A percentile compares a stretch with the other conserved stretches of the same genome.
Conservation (phyloP, 2,113 vertebrate species). For the Paramormyrops kingsleyae region DNA sequence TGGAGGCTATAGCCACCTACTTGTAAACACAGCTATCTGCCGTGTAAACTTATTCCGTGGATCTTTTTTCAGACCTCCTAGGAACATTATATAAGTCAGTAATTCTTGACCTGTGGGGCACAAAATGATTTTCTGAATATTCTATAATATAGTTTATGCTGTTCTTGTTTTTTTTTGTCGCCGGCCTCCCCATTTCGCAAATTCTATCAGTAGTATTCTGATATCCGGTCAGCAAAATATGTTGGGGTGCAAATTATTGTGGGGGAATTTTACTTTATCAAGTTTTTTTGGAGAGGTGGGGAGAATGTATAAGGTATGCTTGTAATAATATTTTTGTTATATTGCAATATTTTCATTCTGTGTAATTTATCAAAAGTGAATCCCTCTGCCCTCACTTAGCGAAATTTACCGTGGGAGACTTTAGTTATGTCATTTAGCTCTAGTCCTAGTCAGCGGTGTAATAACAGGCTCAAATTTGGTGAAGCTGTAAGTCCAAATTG, state of each 20-base stretch:
- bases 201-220: background rate
- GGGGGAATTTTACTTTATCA: background rate
- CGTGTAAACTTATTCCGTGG: background rate
- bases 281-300: background rate
- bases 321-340: background rate
- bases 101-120: background rate
- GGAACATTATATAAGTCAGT: background rate
- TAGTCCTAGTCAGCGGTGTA: background rate
- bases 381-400: background rate
- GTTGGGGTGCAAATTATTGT: background rate
- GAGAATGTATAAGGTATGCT: background rate
- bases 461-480: no score
- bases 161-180: background rate
- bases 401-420: background rate
- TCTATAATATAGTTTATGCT: background rate
- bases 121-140: background rate
- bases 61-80: background rate
- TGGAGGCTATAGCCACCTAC: background rate
- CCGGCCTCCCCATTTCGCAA: no score
- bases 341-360: background rate
- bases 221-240: background rate
- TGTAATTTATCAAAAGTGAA: background rate
- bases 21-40: background rate
- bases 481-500: no score
- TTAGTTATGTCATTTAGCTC: background rate